These are phyloP conservation scores for Leptopilina syphax DNA, from an alignment of 2,888 invertebrate genomes.

Conservation along the genomic window DNA sequence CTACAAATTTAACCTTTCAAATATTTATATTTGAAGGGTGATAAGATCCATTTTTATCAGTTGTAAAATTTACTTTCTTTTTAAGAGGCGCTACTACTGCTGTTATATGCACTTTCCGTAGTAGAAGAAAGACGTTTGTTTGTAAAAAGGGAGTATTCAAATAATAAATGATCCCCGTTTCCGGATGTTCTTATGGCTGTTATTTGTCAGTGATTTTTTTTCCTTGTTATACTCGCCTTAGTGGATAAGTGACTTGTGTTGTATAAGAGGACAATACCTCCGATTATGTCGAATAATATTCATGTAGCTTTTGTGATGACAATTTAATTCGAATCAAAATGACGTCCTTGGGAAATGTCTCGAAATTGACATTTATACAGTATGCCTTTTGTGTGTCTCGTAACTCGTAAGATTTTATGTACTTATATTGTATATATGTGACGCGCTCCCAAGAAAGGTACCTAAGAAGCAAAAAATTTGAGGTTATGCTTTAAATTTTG, in stretches of 20 bases:
- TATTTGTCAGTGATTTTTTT: conserved; percentile 26
- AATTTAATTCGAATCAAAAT: conserved; percentile 26
- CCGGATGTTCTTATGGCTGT: neutral
- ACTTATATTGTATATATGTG: too few relatives aligned
- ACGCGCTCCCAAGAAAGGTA: too few relatives aligned
- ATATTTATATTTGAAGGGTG: conserved; percentile 23
- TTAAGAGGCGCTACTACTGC: neutral
- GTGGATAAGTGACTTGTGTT: conserved; percentile 27
- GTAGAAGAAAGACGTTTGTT: neutral
- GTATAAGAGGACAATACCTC: conserved; percentile 27
- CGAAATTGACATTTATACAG: neutral
- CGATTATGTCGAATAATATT: conserved; percentile 39
- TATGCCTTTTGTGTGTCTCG: conserved; percentile 3
- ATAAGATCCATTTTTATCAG: conserved; percentile 27
- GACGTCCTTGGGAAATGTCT: conserved; percentile 26
- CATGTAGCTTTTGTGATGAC: conserved; percentile 11
- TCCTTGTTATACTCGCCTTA: conserved; percentile 9
- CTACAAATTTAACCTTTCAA: too few relatives aligned
- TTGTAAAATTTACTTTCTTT: neutral
- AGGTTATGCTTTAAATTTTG: too few relatives aligned
- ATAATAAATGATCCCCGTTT: conserved; percentile 23
- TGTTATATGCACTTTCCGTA: neutral
- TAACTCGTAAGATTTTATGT: neutral
- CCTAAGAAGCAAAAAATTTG: too few relatives aligned
- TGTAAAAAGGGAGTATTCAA: conserved; percentile 12